These are phyloP conservation scores for Omphaloscelis lunosa DNA, from an alignment of 2,888 invertebrate genomes.

Conservation along the genomic window DNA sequence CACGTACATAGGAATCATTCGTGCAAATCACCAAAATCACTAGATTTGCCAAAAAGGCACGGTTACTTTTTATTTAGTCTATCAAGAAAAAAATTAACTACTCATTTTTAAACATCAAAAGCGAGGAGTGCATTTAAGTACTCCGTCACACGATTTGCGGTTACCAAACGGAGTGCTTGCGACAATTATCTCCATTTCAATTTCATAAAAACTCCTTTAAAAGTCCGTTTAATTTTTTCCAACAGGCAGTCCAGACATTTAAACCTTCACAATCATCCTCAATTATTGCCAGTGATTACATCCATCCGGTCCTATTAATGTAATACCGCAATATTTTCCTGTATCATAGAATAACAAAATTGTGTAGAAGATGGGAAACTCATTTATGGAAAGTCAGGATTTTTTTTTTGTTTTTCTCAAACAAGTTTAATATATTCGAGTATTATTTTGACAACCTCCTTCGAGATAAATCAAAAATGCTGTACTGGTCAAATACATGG, in stretches of 20 bases:
- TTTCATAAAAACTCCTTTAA: slow-evolving; percentile 40
- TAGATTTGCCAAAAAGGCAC: not conserved
- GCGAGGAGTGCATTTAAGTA: slow-evolving; percentile 28
- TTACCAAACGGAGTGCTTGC: slow-evolving; percentile 20
- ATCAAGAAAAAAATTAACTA: not conserved
- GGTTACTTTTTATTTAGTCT: not conserved
- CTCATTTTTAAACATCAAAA: not conserved
- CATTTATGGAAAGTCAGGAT: not conserved
- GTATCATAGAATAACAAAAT: slow-evolving; percentile 7
- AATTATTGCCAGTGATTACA: slow-evolving; percentile 41
- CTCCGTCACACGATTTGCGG: slow-evolving; percentile 9
- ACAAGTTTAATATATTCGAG: no score
- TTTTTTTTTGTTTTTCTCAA: no score
- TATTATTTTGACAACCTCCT: no score
- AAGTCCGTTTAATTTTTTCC: slow-evolving; percentile 45
- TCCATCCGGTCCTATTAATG: slow-evolving; percentile 13
- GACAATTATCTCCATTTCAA: slow-evolving; percentile 41
- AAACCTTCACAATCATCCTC: slow-evolving; percentile 37
- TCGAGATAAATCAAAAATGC: no score
- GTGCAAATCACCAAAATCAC: no score
- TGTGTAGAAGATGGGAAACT: no score
- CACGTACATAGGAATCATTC: no score
- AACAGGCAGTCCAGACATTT: slow-evolving; percentile 16
- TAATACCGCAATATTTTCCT: slow-evolving; percentile 22
- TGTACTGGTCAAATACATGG: no score